Evolutionary conservation across 2,113 vertebrate species (phyloP).

Genomic region (Sphyrna mokarran): DNA sequence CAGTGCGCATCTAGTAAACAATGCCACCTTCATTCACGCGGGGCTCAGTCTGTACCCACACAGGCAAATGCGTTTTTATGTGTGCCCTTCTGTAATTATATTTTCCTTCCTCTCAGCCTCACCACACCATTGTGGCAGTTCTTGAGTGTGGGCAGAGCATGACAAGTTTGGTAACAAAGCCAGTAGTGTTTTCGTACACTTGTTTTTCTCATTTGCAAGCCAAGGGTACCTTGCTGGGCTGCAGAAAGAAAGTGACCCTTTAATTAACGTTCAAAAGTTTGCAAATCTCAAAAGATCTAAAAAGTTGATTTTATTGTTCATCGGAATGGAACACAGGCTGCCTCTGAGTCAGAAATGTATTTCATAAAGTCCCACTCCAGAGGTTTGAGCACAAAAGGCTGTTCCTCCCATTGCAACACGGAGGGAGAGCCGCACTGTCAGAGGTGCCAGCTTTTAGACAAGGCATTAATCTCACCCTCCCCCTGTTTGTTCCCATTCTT

Average conservation of each 20-base stretch:
- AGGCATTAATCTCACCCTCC: neutral
- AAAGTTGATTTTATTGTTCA: neutral
- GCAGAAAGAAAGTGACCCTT: neutral
- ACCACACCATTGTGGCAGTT: neutral
- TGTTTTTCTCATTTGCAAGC: neutral
- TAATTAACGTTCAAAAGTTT: neutral
- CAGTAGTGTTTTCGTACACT: neutral
- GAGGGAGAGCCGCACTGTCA: neutral
- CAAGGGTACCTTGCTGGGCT: neutral
- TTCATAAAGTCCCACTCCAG: neutral
- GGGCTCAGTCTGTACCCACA: neutral
- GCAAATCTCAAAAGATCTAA: neutral
- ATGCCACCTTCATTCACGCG: neutral
- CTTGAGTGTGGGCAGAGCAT: neutral
- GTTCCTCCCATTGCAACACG: neutral
- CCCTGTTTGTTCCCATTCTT: neutral
- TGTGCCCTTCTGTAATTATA: neutral
- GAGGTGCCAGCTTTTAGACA: neutral
- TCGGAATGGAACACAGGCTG: neutral
- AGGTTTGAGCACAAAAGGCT: neutral
- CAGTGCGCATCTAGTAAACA: neutral
- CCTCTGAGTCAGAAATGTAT: neutral
- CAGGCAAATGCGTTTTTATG: neutral
- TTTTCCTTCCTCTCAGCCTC: neutral
- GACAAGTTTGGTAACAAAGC: neutral